phyloP scores from a whole-genome alignment of 2,888 invertebrate genomes.

The Drosophila neotestacea region DNA sequence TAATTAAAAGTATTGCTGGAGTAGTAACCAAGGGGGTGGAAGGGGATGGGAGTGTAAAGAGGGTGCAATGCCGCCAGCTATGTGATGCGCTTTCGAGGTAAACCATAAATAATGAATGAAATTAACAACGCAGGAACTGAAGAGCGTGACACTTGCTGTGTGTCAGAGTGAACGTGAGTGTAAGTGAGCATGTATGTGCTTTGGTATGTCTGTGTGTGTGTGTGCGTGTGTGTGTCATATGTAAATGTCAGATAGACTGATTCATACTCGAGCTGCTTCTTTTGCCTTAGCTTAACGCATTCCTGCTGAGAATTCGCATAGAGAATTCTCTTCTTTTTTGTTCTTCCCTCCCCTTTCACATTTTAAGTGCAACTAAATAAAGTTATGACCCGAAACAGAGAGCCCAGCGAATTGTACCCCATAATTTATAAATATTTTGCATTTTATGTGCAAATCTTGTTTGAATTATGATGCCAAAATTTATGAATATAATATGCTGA shows the following conservation, averaged over 20 bases:
- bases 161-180: neutral
- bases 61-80: slow-evolving; percentile 47
- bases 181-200: neutral
- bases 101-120: slow-evolving; percentile 84
- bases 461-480: slow-evolving; percentile 8
- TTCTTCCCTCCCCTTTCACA: neutral
- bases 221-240: slow-evolving; percentile 9
- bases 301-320: neutral
- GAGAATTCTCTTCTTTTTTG: slow-evolving; percentile 1
- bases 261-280: slow-evolving; percentile 2
- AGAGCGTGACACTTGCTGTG: slow-evolving; percentile 48
- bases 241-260: slow-evolving; percentile 2
- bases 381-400: slow-evolving; percentile 17
- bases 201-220: slow-evolving; percentile 10
- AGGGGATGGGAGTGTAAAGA: slow-evolving; percentile 6
- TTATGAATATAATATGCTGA: slow-evolving; percentile 39
- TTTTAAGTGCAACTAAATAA: slow-evolving; percentile 8
- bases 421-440: slow-evolving; percentile 17
- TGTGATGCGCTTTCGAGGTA: slow-evolving; percentile 78
- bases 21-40: neutral
- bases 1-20: slow-evolving; percentile 71
- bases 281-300: neutral
- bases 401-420: neutral
- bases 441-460: slow-evolving; percentile 35
- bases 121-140: slow-evolving; percentile 75